Evolutionary conservation across 2,113 vertebrate genomes (phyloP), one percentile per base, ranked within the genome.

Genomic region (Rattus rattus): DNA sequence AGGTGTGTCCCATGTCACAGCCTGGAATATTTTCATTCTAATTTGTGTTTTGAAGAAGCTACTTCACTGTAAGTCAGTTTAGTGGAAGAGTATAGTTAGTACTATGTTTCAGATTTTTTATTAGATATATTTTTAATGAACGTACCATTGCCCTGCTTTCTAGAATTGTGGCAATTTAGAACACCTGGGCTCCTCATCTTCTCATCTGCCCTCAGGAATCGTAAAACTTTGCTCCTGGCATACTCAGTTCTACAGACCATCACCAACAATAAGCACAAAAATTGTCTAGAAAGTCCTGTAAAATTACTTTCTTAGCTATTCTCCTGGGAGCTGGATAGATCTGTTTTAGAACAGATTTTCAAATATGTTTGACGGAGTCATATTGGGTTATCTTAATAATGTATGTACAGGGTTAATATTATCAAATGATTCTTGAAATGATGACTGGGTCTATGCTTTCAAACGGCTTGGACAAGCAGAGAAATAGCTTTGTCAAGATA

Each of bases 391-490:
- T 86, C 85, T 85, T 47, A 93, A 63, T 61, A 92, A 96, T 84
- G 30, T 20, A 13, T 52, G 52, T 49, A 39, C 65, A 26, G 20
- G 10, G 61, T 79, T 96, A 96, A 96, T 92, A 36, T 72, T 22
- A 83, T 54, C 16, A 90, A 80, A 43, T 86, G 43, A 95, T 95
- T 96, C 65, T 92, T 92, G 7, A 96, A 90, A 76, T 63, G 86
- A 91, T 92, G 94, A 49, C 17, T 94, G 87, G 79, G 87, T 90
- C 43, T 61, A 0, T 76, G 28, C 63, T 90, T 96, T 88, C 5
- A 47, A 88, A 93, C 16, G 86, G 12, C n/a, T 92, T 87, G 67
- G 43, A 39, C 49, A 84, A 93, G 90, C 36, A 93, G 61, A 80
- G 52, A 90, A 91, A 87, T 39, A 70, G 1, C 69, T 75, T 19